Evolutionary conservation across 2,113 vertebrate species (phyloP).

Genomic region (Arothron firmamentum): DNA sequence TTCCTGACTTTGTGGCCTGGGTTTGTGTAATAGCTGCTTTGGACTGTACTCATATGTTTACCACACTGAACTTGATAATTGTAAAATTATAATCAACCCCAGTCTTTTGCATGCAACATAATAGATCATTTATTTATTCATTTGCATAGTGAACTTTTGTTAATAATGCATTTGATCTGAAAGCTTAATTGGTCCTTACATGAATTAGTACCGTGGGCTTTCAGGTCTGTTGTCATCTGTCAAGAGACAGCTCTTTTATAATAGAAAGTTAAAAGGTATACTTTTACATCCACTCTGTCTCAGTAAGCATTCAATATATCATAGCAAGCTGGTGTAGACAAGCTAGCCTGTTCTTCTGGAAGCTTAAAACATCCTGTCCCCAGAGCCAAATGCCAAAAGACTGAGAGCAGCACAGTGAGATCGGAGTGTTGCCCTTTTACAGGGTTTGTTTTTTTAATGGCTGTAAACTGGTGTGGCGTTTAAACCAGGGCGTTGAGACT

Average conservation of each 20-base stretch:
- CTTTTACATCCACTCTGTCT: too few relatives aligned
- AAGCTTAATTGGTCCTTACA: too few relatives aligned
- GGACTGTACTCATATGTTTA: too few relatives aligned
- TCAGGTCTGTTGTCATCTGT: too few relatives aligned
- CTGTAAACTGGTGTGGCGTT: constrained; percentile 29
- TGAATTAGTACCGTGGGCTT: too few relatives aligned
- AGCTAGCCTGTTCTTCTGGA: constrained; percentile 29
- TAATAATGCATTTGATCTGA: not conserved
- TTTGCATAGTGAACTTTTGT: too few relatives aligned
- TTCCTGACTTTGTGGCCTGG: not conserved
- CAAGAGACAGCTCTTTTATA: too few relatives aligned
- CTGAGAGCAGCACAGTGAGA: constrained; percentile 3
- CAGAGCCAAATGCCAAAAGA: constrained; percentile 27
- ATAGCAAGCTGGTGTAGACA: not conserved
- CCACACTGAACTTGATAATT: too few relatives aligned
- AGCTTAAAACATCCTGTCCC: constrained; percentile 60
- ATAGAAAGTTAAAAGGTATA: too few relatives aligned
- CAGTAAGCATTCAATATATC: too few relatives aligned
- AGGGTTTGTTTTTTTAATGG: constrained; percentile 32
- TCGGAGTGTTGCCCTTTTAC: constrained; percentile 14
- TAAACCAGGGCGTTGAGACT: constrained; percentile 40
- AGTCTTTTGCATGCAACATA: too few relatives aligned
- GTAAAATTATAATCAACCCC: not conserved
- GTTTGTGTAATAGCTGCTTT: constrained; percentile 22
- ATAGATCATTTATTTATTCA: too few relatives aligned